Conservation (phyloP, 2,113 vertebrate species). For the Bos taurus region ARS-UCD2.0 NC_037346.1:21483001-21483500, state of each 20-base stretch:
- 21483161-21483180: neutral
- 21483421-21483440: too few species aligned
- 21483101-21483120: conserved; percentile 14
- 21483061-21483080: neutral
- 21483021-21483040: neutral
- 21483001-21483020: neutral
- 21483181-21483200: neutral
- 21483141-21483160: neutral
- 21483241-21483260: neutral
- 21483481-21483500: too few species aligned
- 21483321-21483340: neutral
- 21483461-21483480: too few species aligned
- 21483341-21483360: neutral
- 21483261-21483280: neutral
- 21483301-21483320: neutral
- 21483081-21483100: neutral
- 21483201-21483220: neutral
- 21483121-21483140: neutral
- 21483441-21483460: too few species aligned
- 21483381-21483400: too few species aligned
- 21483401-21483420: too few species aligned
- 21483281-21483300: neutral
- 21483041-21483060: neutral
- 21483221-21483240: neutral
- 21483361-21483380: too few species aligned